Evolutionary conservation across 2,888 invertebrate species (phyloP), one percentile per base, ranked within the genome.

Genomic region (Drepana falcataria): DNA sequence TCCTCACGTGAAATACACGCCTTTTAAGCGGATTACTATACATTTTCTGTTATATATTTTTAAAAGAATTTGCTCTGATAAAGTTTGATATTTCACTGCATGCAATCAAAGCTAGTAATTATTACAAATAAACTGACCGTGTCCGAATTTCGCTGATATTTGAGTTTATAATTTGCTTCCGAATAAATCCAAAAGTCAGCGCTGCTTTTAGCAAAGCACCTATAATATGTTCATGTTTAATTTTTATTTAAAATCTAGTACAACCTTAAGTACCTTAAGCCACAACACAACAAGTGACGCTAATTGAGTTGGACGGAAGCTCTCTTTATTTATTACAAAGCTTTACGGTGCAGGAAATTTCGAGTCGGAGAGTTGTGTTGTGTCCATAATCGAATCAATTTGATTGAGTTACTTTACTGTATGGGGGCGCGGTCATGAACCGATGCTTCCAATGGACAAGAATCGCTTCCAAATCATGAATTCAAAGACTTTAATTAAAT

Each of bases 241-340:
- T 63, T 64, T 66, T 68, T 70, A 67, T 66, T 70, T 59, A 57
- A 62, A 66, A 61, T 59, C 58, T 63, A 64, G 21, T 63, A 63
- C 60, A 57, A 58, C 56, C 58, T 60, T 66, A 71, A 74, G 21
- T 21, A 21, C 21, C 21, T 21, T 21, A 21, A 21, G 21, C 21
- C 21, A 21, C 21, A 21, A 21, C 21, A 21, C 21, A 21, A 78
- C 71, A 73, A 75, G 72, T 69, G 62, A 71, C 66, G 68, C 64
- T 77, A 77, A 79, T 79, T 76, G 69, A 77, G 71, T 73, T 52
- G 54, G 63, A 71, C 66, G 60, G 59, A 61, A 69, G 61, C 64
- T 66, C 63, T 48, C 58, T 66, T 73, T 73, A 73, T 77, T 73
- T 73, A 76, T 70, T 66, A 65, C 64, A 65, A 71, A 66, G 67